Base-by-base conservation (phyloP, 2,797 vertebrate species). In the Gymnoscopelus microlampas region DNA sequence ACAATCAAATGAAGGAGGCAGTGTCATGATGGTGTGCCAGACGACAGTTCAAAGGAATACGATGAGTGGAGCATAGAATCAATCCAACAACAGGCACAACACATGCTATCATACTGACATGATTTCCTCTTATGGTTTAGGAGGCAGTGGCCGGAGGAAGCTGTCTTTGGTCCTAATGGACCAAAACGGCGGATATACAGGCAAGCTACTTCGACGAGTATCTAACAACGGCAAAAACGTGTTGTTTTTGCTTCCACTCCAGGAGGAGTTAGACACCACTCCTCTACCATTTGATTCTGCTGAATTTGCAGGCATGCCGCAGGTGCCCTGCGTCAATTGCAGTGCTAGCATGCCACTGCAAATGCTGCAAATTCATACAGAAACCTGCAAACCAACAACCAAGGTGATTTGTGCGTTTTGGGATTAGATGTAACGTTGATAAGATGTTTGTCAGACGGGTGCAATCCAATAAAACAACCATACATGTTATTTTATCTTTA, bases 261-360 rank as follows among this genome's bases (percentile, higher is more conserved):
- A 55, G 23, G 53, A 55, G 53, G 53, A 55, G 39, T 7, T 70
- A 51, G 60, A 63, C 51, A 70, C 60, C 4, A 19, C 47, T 35
- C 68, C 68, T 54, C 53, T 70, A 50, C 60, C 68, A 48, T 70
- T 63, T 39, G 48, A 70, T 57, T 48, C 60, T 26, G 68, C 51
- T 2, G 68, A 63, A 70, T 70, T 70, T 56, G 29, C 68, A 55
- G 55, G 54, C 51, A 70, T 70, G 60, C 68, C 68, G 48, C 60
- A 70, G 60, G 68, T 70, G 39, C 60, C 68, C 39, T 70, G 60
- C 47, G 14, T 55, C 53, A 66, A 29, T 19, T 69, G 67, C 14
- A 61, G 59, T n/a, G 53, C 67, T 11, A 61, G 47, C 26, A 54
- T 61, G 49, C 67, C 58, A 29, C 58, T 69, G 58, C 67, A 69